Conservation (phyloP, 2,888 invertebrate genomes). For the Psococerastis gibbosa region DNA sequence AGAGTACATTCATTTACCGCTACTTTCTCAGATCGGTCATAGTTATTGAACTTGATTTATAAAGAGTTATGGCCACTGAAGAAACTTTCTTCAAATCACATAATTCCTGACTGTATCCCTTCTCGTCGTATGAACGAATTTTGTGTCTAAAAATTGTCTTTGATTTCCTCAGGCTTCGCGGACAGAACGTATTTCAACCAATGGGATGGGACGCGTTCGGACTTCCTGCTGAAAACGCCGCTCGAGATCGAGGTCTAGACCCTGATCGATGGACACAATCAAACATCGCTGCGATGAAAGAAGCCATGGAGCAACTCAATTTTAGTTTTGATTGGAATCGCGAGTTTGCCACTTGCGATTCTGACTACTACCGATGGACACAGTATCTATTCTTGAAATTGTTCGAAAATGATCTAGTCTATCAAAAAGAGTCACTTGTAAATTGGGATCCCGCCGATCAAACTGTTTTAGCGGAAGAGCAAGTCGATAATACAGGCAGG, state of each 20-base stretch:
- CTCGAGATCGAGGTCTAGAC: conserved; percentile 59
- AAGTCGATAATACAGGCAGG: conserved; percentile 75
- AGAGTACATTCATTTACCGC: no score
- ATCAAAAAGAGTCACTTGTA: conserved; percentile 71
- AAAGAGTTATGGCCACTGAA: no score
- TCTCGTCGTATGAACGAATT: not conserved
- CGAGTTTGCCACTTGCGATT: conserved; percentile 75
- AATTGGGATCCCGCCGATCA: conserved; percentile 98
- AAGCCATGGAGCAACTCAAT: conserved; percentile 52
- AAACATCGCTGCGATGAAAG: conserved; percentile 70
- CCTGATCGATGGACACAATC: conserved; percentile 74
- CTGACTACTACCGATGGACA: conserved; percentile 87
- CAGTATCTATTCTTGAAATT: conserved; percentile 85
- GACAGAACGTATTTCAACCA: conserved; percentile 59
- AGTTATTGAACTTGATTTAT: no score
- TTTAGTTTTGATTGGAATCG: conserved; percentile 87
- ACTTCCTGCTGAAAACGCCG: conserved; percentile 97
- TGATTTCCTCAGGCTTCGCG: no score
- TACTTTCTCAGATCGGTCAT: no score
- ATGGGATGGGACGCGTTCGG: conserved; percentile 99
- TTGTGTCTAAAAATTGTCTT: no score
- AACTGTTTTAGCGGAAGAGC: conserved; percentile 95
- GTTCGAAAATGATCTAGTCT: conserved; percentile 63
- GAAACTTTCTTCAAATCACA: no score
- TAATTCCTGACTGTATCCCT: no score